phyloP scores from a whole-genome alignment of 2,113 vertebrate genomes.

The Coreoperca whiteheadi region DNA sequence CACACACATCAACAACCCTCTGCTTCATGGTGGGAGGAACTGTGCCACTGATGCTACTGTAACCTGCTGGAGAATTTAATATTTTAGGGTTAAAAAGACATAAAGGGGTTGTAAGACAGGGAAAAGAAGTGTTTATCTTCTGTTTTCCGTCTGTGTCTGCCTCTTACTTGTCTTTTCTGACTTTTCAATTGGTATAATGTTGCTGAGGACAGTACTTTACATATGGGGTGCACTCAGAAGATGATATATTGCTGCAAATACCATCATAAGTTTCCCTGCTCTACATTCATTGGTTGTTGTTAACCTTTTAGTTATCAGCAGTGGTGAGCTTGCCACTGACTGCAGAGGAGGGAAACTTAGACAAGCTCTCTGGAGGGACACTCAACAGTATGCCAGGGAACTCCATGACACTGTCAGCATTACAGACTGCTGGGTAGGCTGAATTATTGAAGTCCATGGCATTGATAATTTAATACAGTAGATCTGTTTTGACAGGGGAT shows the following conservation, averaged over 20 bases:
- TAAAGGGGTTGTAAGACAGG: neutral
- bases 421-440: slow-evolving; percentile 47
- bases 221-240: slow-evolving; percentile 12
- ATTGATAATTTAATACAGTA: slow-evolving; percentile 66
- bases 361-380: slow-evolving; percentile 51
- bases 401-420: slow-evolving; percentile 60
- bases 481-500: slow-evolving; percentile 57
- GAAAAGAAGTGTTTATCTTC: neutral
- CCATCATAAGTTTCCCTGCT: slow-evolving; percentile 27
- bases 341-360: slow-evolving; percentile 53
- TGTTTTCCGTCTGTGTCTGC: neutral
- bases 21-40: slow-evolving; percentile 24
- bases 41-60: slow-evolving; percentile 25
- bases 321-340: slow-evolving; percentile 37
- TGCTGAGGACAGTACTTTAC: neutral
- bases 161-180: neutral
- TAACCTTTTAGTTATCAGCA: slow-evolving; percentile 55
- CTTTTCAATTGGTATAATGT: neutral
- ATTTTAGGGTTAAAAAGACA: slow-evolving; percentile 42
- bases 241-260: slow-evolving; percentile 1
- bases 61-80: slow-evolving; percentile 37
- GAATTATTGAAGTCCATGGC: slow-evolving; percentile 70
- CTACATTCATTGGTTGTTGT: slow-evolving; percentile 43
- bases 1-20: slow-evolving; percentile 49
- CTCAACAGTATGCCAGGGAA: slow-evolving; percentile 52